Evolutionary conservation across 2,888 invertebrate species (phyloP).

Genomic region (Malacosoma neustria): DNA sequence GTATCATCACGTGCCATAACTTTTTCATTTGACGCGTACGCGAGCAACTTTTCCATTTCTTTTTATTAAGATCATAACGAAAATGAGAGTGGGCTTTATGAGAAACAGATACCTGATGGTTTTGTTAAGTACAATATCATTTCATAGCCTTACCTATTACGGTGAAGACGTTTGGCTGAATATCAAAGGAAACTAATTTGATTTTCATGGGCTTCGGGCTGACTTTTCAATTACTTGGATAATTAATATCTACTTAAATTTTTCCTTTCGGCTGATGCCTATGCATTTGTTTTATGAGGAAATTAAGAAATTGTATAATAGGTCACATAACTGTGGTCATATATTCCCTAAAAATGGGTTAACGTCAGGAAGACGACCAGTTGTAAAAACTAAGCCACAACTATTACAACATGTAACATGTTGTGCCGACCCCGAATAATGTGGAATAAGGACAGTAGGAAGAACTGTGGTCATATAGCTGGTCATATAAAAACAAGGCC

Average conservation of each 20-base stretch:
- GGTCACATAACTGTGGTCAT: too few relatives aligned
- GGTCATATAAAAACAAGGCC: too few relatives aligned
- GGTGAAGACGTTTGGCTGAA: neutral
- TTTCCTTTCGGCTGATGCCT: too few relatives aligned
- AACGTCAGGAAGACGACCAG: too few relatives aligned
- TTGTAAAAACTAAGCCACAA: too few relatives aligned
- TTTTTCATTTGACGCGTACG: conserved; percentile 72
- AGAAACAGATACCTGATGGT: conserved; percentile 59
- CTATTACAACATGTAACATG: too few relatives aligned
- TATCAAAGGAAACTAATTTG: neutral
- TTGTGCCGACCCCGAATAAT: too few relatives aligned
- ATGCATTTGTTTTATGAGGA: too few relatives aligned
- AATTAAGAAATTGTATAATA: too few relatives aligned
- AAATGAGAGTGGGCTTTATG: conserved; percentile 67
- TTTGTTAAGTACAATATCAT: conserved; percentile 37
- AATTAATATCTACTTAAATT: neutral
- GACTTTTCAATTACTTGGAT: neutral
- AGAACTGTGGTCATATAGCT: too few relatives aligned
- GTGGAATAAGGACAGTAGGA: too few relatives aligned
- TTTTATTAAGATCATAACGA: conserved; percentile 72
- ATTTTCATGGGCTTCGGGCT: neutral
- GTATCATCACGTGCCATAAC: conserved; percentile 72
- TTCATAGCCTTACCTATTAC: conserved; percentile 11
- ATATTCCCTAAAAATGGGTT: too few relatives aligned
- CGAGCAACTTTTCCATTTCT: conserved; percentile 68